These are phyloP conservation scores for Aphis craccivora DNA, from an alignment of 1,140 invertebrate genomes.

Conservation along the genomic window DNA sequence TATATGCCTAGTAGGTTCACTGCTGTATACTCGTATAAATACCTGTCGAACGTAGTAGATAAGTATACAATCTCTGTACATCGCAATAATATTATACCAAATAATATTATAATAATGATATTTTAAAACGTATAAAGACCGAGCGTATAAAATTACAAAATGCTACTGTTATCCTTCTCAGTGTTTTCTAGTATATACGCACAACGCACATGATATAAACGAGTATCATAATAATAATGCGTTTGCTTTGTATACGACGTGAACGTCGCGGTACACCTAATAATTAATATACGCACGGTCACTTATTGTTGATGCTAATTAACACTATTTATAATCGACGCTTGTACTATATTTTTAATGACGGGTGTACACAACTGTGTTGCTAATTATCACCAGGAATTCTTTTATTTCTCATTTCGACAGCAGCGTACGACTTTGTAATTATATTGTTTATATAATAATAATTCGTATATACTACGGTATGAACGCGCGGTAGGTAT, in stretches of 20 bases:
- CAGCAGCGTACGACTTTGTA: neutral
- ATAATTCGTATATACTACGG: neutral
- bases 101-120: neutral
- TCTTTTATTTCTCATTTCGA: neutral
- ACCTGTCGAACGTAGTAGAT: neutral
- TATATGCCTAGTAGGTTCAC: neutral
- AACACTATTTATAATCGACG: slow-evolving; percentile 29
- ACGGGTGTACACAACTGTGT: neutral
- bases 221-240: neutral
- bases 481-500: neutral
- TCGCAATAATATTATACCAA: neutral
- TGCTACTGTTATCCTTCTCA: slow-evolving; percentile 10
- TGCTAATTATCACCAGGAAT: neutral
- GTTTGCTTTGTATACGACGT: neutral
- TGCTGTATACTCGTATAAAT: neutral
- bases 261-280: neutral
- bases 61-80: neutral
- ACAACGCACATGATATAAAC: neutral
- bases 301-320: neutral
- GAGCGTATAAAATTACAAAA: neutral
- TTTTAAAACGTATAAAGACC: too few relatives aligned
- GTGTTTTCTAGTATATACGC: too few relatives aligned
- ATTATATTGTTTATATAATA: slow-evolving; percentile 9
- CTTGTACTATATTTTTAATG: neutral
- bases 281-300: neutral